Base-by-base conservation (phyloP, 2,113 vertebrate genomes). In the Corythoichthys intestinalis region DNA sequence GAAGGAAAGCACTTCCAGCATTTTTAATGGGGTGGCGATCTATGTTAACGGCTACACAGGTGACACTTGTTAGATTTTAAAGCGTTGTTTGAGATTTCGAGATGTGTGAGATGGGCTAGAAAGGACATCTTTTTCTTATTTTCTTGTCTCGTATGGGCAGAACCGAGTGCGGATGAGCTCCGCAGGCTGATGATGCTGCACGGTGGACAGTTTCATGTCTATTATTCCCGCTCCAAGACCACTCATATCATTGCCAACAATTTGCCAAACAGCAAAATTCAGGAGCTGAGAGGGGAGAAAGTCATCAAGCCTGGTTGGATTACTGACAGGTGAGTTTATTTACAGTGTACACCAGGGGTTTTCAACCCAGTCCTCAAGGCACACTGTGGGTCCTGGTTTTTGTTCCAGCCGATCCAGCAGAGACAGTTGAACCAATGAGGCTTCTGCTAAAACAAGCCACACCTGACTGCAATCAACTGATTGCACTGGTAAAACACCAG, bases 41-140 rank as follows among this genome's bases (percentile, higher is more conserved):
- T 96, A 96, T 76, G 97, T 99, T 80, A 98, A 98, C 69, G 97
- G 97, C 78, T 95, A 96, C 81, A 99, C 97, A 93, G 95, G 97
- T 99, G 86, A n/a, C 4, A 14, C 10, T 14, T 58, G 34, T 58
- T 35, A 58, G 1, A 58, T 58, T 37, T 53, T 53, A 2, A 1
- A 52, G 15, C 14, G 4, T 14, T 50, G 15, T 15, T 0, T 17
- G 50, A 52, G 15, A 17, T 50, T 15, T 14, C 17, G 17, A 52
- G 3, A 5, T 15, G 6, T 1, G 41, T 4, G 6, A n/a, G 15
- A 28, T 28, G 20, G 20, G 20, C 20, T 28, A 28, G 49, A 17
- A 8, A 28, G 20, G 20, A 54, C 3, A n/a, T 10, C 49, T 5
- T 17, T 52, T 54, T 15, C 48, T 0, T 13, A 4, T 50, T 7